These are phyloP conservation scores for Elysia crispata DNA, from an alignment of 2,888 invertebrate species.

Conservation along the genomic window DNA sequence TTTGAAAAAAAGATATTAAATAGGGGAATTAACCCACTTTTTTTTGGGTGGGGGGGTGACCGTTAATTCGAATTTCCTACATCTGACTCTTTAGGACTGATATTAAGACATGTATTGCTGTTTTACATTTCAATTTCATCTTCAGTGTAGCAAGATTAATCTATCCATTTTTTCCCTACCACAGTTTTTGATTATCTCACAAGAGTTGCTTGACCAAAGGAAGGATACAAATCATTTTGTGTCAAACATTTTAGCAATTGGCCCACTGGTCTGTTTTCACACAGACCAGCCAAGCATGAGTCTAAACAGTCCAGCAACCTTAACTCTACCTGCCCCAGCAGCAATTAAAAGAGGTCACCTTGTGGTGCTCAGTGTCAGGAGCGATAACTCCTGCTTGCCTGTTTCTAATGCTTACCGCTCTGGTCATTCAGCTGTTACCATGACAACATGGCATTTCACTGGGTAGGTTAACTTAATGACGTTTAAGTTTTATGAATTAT, in stretches of 20 bases:
- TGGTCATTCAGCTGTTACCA: conserved; percentile 65
- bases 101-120: no score
- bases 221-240: conserved; percentile 53
- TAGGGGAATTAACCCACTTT: no score
- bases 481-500: no score
- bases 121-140: no score
- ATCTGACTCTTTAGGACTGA: no score
- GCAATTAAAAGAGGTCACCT: conserved; percentile 63
- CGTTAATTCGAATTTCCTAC: no score
- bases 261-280: conserved; percentile 66
- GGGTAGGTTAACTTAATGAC: conserved; percentile 64
- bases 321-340: conserved; percentile 72
- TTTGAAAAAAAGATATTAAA: no score
- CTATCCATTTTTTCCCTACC: background rate
- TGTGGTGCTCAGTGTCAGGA: conserved; percentile 68
- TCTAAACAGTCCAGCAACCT: conserved; percentile 64
- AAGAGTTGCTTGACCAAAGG: conserved; percentile 40
- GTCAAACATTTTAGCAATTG: conserved; percentile 68
- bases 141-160: no score
- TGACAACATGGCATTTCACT: conserved; percentile 70
- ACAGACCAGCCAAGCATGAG: conserved; percentile 32
- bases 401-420: conserved; percentile 65
- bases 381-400: conserved; percentile 73
- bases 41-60: no score
- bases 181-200: conserved; percentile 44